Percentiles rank a stretch among this genome's conserved stretches.
phyloP scores from a whole-genome alignment of 2,113 vertebrate genomes.

The Amphiprion percula region DNA sequence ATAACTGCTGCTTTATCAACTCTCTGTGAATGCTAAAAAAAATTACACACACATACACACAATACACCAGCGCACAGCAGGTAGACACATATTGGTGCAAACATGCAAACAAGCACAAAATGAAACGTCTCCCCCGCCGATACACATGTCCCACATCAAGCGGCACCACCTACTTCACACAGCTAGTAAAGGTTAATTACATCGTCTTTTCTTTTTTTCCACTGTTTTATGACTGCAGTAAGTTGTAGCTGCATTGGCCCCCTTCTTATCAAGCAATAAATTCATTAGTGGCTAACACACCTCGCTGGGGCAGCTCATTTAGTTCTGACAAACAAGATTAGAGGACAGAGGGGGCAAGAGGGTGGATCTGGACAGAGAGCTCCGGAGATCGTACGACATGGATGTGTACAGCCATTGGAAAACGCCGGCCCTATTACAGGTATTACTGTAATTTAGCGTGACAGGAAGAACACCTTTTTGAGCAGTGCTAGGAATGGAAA shows the following conservation, averaged over 20 bases:
- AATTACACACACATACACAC: neutral
- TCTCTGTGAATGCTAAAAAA: slow-evolving; percentile 9
- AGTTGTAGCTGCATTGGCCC: slow-evolving; percentile 64
- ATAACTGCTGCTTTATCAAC: slow-evolving; percentile 74
- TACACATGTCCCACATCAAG: slow-evolving; percentile 50
- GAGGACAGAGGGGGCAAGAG: slow-evolving; percentile 65
- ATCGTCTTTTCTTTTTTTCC: slow-evolving; percentile 46
- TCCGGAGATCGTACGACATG: slow-evolving; percentile 15
- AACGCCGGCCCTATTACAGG: neutral
- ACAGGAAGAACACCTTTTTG: neutral
- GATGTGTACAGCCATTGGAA: neutral
- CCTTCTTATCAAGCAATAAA: slow-evolving; percentile 86
- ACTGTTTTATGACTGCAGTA: slow-evolving; percentile 79
- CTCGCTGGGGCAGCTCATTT: slow-evolving; percentile 82
- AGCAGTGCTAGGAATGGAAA: neutral
- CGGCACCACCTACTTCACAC: slow-evolving; percentile 58
- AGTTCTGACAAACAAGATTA: slow-evolving; percentile 86
- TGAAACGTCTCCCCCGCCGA: slow-evolving; percentile 9
- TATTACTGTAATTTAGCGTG: neutral
- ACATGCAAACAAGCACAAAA: slow-evolving; percentile 45
- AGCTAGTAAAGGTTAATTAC: slow-evolving; percentile 83
- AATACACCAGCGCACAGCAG: neutral
- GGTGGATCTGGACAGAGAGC: slow-evolving; percentile 60
- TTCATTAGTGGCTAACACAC: slow-evolving; percentile 87
- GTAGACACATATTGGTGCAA: neutral